phyloP scores from a whole-genome alignment of 1,140 invertebrate genomes.

The Papilio aristodemus region DNA sequence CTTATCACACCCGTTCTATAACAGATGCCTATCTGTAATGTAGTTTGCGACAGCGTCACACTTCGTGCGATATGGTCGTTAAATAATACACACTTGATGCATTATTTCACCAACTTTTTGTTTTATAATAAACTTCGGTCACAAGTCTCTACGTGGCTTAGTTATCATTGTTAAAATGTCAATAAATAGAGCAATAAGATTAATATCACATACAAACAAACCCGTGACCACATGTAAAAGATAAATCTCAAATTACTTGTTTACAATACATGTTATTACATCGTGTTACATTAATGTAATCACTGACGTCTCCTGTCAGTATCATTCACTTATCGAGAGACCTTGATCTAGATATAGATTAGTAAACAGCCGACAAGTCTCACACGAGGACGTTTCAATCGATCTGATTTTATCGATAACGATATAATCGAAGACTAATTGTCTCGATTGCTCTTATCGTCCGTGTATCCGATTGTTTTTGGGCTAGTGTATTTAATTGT shows the following conservation, averaged over 20 bases:
- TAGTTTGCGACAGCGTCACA: no score
- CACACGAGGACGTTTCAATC: slow-evolving; percentile 37
- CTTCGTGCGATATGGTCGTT: no score
- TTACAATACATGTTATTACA: slow-evolving; percentile 4
- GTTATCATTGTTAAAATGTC: not conserved
- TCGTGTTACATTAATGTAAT: slow-evolving; percentile 8
- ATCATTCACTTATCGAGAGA: slow-evolving; percentile 19
- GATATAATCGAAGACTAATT: slow-evolving; percentile 61
- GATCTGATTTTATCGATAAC: slow-evolving; percentile 41
- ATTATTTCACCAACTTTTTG: no score
- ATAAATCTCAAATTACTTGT: not conserved
- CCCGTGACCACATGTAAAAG: not conserved
- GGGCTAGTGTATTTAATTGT: slow-evolving; percentile 76
- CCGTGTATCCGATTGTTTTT: slow-evolving; percentile 73
- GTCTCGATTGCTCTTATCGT: slow-evolving; percentile 69
- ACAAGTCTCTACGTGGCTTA: not conserved
- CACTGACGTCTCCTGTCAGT: slow-evolving; percentile 22
- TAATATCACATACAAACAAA: not conserved
- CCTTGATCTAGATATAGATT: slow-evolving; percentile 32
- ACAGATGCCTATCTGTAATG: no score
- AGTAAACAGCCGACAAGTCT: not conserved
- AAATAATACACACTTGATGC: no score
- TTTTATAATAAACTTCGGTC: no score
- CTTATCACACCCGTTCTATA: not conserved
- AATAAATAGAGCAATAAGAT: not conserved